Evolutionary conservation across 2,888 invertebrate species (phyloP).

Genomic region (Ophioninae sp.): DNA sequence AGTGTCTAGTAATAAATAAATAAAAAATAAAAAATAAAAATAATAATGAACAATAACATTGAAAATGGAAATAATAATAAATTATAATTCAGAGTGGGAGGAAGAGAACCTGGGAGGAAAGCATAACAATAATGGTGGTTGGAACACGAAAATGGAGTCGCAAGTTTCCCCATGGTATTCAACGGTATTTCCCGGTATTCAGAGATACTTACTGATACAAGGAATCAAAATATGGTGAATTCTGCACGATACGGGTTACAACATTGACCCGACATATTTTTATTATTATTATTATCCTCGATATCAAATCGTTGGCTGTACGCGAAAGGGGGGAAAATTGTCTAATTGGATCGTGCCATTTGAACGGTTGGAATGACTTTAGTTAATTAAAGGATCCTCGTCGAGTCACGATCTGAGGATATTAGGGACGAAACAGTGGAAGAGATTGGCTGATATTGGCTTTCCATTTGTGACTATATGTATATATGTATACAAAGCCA

Average conservation of each 20-base stretch:
- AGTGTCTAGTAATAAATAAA: too few species aligned
- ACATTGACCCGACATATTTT: conserved; percentile 38
- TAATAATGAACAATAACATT: too few species aligned
- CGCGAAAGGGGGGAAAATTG: conserved; percentile 72
- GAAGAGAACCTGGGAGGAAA: not conserved
- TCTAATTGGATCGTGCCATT: conserved; percentile 77
- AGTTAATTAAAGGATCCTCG: conserved; percentile 68
- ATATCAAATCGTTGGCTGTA: not conserved
- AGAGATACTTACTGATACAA: not conserved
- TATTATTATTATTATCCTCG: conserved; percentile 37
- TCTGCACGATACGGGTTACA: not conserved
- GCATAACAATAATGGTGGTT: not conserved
- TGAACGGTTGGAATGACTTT: conserved; percentile 75
- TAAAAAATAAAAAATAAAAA: too few species aligned
- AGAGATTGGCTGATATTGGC: conserved; percentile 38
- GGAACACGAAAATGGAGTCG: not conserved
- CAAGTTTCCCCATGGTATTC: not conserved
- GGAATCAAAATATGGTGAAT: not conserved
- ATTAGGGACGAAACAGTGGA: conserved; percentile 45
- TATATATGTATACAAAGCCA: not conserved
- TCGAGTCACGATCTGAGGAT: conserved; percentile 53
- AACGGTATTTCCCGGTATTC: not conserved
- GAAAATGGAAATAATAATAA: too few species aligned
- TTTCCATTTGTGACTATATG: not conserved
- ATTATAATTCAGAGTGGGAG: too few species aligned